A percentile compares a stretch with the other conserved stretches of the same genome.
Conservation (phyloP, 1,140 invertebrate genomes). For the Matsumurasca onukii region DNA sequence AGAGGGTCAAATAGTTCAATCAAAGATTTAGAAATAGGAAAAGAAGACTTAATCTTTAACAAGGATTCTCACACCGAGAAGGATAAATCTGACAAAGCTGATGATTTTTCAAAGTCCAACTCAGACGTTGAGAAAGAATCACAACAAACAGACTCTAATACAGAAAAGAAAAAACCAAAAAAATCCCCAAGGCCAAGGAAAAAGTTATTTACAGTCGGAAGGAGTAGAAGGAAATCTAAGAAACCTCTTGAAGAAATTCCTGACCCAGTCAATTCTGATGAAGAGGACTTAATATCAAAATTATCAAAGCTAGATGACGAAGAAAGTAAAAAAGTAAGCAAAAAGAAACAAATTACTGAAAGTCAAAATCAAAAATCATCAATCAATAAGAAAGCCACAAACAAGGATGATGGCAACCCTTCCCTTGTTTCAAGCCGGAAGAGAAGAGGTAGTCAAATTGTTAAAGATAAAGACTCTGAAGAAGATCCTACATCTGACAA, state of each 20-base stretch:
- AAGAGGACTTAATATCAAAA: constrained; percentile 29
- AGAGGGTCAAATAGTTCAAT: no score
- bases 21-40: no score
- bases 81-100: no score
- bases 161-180: constrained; percentile 6
- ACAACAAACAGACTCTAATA: no score
- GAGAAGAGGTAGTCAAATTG: constrained; percentile 15
- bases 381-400: no score
- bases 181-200: constrained; percentile 15
- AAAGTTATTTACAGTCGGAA: constrained; percentile 13
- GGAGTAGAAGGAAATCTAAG: constrained; percentile 20
- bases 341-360: constrained; percentile 42
- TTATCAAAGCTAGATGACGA: constrained; percentile 44
- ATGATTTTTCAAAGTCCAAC: no score
- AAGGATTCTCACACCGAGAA: no score
- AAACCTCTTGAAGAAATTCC: background rate
- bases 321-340: constrained; percentile 46
- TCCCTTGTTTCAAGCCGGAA: background rate
- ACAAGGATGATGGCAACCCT: background rate
- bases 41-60: no score
- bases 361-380: no score
- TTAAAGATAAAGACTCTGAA: constrained; percentile 24
- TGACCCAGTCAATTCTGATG: background rate
- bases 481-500: background rate
- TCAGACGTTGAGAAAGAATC: no score